Base-by-base conservation (phyloP, 2,888 invertebrate species). In the Mechanitis mazaeus region DNA sequence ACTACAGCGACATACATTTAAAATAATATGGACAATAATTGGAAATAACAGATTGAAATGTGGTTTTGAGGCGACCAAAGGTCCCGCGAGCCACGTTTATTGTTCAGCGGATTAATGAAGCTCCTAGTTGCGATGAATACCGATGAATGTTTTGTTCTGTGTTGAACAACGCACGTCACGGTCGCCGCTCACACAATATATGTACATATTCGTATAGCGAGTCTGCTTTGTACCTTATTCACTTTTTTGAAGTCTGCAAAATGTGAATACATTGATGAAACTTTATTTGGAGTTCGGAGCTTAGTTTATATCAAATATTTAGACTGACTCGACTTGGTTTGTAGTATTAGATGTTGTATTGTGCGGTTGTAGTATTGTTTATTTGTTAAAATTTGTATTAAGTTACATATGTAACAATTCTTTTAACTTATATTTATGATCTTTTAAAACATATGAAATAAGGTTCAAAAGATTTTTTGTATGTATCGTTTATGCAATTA, bases 21-120 rank as follows among this genome's bases (percentile, higher is more conserved):
- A 79, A 79, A 84, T 77, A 83, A 82, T 79, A 73, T 72, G 72
- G 64, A 71, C 74, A 79, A 81, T 80, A 81, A 81, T 80, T 81
- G 79, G 71, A 75, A 75, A 79, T 76, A 79, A 77, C 82, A 80
- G 80, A 87, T 84, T 86, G 84, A 82, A 85, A 84, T 77, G 82
- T 74, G 85, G 81, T 84, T 81, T 76, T 80, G 83, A 81, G 79
- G 80, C 77, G 74, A 72, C 80, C 81, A 84, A 81, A 79, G 82
- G 80, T 80, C 85, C 82, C 79, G 75, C 67, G 81, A 79, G 83
- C 71, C 70, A 70, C 79, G 79, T 82, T 85, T 85, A 87, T 86
- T 87, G 83, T 86, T 80, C 78, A 74, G 73, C 81, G 86, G 82
- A 87, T 89, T 86, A 89, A 89, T 88, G 85, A 87, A 83, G 79